Base-by-base conservation (phyloP, 2,113 vertebrate species). In the Gallinago undulata region DNA sequence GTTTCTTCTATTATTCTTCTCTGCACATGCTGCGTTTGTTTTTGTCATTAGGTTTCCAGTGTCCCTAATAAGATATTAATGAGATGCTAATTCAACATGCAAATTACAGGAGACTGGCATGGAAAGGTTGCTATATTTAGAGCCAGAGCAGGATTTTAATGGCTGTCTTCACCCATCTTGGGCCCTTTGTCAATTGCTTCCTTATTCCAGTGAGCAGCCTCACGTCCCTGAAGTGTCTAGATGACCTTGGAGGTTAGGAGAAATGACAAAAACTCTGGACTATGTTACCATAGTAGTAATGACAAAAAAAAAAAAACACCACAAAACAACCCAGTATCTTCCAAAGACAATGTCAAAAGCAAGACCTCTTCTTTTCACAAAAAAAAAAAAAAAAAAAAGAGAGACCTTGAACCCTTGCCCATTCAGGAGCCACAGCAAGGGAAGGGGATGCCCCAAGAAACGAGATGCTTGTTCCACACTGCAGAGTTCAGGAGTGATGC, bases 1-100 rank as follows among this genome's bases (percentile, higher is more conserved):
- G 24, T 93, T 91, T 85, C 27, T 92, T 75, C 78, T 59, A 69
- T 93, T 95, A 85, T 88, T 94, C 93, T 85, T 93, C 81, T 79
- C 89, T 47, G 50, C 77, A 95, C 94, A 95, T 84, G 93, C 94
- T 93, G 96, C 70, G 28, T 87, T 96, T 95, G 95, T 97, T 96
- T 97, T 96, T 96, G 92, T 94, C 96, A 95, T 97, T 94, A 97
- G 77, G 63, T 94, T 96, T 94, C 78, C 87, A 94, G 70, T 94
- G 74, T 85, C 91, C 86, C 91, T 96, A 96, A 93, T 97, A 97
- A 93, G 96, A 94, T 93, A 97, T 96, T 97, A 96, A 97, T 97
- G 95, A 97, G 91, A 96, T 97, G 96, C 95, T 96, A 97, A 96
- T 96, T 96, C 94, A 93, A 96, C 94, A 96, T 91, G 95, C 93